phyloP scores from a whole-genome alignment of 2,113 vertebrate species.

The Bos indicus region DNA sequence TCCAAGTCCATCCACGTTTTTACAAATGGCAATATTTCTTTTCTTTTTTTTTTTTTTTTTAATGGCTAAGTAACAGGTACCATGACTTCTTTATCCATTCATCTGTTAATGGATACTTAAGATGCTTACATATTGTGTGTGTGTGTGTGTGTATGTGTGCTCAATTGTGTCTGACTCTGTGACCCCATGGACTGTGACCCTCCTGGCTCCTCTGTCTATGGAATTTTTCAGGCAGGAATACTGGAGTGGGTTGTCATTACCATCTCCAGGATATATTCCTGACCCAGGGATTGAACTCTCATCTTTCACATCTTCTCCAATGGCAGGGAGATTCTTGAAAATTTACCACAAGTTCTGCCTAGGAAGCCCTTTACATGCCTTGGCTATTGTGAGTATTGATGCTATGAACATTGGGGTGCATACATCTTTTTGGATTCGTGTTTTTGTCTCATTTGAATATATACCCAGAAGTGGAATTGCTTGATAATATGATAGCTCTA shows the following conservation, averaged over 20 bases:
- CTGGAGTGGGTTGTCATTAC: background rate
- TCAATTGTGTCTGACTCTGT: background rate
- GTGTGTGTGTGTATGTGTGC: background rate
- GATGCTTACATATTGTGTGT: background rate
- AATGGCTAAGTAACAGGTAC: background rate
- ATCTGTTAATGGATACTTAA: background rate
- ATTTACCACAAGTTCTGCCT: background rate
- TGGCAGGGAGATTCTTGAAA: background rate
- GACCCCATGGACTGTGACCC: background rate
- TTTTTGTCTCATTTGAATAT: background rate
- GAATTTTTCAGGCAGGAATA: background rate
- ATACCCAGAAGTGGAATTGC: background rate
- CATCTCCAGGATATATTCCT: background rate
- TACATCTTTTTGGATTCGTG: background rate
- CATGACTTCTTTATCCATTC: background rate
- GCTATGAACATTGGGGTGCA: background rate
- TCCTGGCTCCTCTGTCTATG: background rate
- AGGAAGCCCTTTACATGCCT: background rate
- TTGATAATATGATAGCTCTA: background rate
- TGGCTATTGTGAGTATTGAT: background rate
- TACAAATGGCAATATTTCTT: background rate
- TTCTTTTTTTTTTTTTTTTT: background rate
- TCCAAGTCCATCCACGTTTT: background rate
- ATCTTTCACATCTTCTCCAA: background rate
- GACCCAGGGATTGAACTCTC: fast-evolving